A percentile compares a stretch with the other conserved stretches of the same genome.
phyloP scores from a whole-genome alignment of 1,140 invertebrate species.

The Gryon sp. region DNA sequence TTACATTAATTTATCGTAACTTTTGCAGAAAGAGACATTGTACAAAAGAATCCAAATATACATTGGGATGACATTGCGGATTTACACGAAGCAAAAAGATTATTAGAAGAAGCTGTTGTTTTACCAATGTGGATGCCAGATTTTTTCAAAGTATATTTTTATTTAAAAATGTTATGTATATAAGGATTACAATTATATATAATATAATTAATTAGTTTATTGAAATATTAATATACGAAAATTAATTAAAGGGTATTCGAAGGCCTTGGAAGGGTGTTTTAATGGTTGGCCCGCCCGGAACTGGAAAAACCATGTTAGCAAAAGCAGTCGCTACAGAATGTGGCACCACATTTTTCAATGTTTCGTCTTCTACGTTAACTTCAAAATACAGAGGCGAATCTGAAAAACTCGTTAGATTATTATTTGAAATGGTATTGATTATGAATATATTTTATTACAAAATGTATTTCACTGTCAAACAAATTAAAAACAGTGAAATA shows the following conservation, averaged over 20 bases:
- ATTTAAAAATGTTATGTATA: constrained; percentile 8
- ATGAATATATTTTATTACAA: constrained; percentile 7
- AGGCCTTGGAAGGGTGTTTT: constrained; percentile 96
- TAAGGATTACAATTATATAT: no score
- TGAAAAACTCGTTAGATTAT: constrained; percentile 97
- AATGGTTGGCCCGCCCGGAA: constrained; percentile 98
- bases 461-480: no score
- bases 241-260: constrained; percentile 87
- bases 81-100: constrained; percentile 94
- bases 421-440: constrained; percentile 96
- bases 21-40: constrained; percentile 95
- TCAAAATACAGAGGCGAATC: constrained; percentile 99
- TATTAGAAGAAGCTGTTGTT: constrained; percentile 98
- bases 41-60: constrained; percentile 98
- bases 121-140: constrained; percentile 99
- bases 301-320: constrained; percentile 99
- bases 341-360: constrained; percentile 99
- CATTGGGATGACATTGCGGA: constrained; percentile 99
- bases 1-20: neutral
- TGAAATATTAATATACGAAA: no score
- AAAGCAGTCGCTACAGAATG: constrained; percentile 99
- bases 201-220: neutral
- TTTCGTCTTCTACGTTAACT: constrained; percentile 97
- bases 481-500: no score
- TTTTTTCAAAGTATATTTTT: constrained; percentile 91